Conservation (phyloP, 2,113 vertebrate genomes). For the Phrynosoma blainvillii region DNA sequence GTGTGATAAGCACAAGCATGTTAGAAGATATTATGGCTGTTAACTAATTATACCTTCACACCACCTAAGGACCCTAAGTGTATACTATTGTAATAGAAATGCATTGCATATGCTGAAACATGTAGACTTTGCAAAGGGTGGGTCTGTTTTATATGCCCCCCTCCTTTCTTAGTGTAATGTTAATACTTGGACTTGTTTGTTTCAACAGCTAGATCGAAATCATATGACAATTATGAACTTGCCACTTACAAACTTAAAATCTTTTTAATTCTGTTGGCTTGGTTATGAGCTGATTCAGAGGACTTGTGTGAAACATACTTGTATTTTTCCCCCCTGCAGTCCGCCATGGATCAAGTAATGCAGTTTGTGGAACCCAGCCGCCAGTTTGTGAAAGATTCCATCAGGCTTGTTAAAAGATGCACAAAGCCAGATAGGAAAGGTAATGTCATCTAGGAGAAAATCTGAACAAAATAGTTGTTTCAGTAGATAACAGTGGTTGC, state of each 20-base stretch:
- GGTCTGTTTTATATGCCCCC: background rate
- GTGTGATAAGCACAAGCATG: background rate
- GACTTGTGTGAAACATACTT: background rate
- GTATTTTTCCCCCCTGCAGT: slow-evolving; percentile 13
- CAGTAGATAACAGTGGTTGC: background rate
- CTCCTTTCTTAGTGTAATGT: background rate
- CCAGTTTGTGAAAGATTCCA: slow-evolving; percentile 97
- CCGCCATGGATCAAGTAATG: slow-evolving; percentile 96
- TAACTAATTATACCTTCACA: background rate
- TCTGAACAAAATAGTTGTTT: accelerated
- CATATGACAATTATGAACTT: background rate
- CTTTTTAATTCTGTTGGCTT: background rate
- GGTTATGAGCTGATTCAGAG: background rate
- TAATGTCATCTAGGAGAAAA: slow-evolving; percentile 49
- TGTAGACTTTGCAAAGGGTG: background rate
- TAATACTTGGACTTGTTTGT: background rate
- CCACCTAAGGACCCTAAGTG: background rate
- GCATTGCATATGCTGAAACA: too few species aligned
- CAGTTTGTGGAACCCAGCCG: slow-evolving; percentile 97
- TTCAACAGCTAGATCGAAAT: background rate
- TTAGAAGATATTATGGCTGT: background rate
- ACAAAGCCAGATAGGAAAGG: slow-evolving; percentile 99
- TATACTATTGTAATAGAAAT: background rate
- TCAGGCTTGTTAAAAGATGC: slow-evolving; percentile 97
- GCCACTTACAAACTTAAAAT: background rate